Percentiles rank a stretch among this genome's conserved stretches.
Conservation (phyloP, 2,113 vertebrate genomes). For the Lanius ludovicianus region DNA sequence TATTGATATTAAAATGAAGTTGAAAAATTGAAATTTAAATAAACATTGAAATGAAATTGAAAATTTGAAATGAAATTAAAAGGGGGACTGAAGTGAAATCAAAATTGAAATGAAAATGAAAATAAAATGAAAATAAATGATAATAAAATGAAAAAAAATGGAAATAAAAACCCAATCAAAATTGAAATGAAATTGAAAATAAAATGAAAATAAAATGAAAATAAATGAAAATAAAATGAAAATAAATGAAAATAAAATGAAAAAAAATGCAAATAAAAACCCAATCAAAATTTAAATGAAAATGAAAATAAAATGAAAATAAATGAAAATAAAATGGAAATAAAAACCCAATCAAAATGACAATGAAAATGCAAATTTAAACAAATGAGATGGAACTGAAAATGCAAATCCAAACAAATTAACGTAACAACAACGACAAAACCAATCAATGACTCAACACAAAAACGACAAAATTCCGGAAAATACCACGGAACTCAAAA, state of each 20-base stretch:
- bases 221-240: no score
- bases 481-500: not conserved
- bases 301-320: not conserved
- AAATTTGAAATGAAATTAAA: not conserved
- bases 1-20: no score
- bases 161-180: no score
- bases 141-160: no score
- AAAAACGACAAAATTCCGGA: not conserved
- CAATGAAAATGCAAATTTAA: not conserved
- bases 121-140: no score
- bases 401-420: not conserved
- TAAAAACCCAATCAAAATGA: accelerated
- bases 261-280: no score
- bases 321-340: not conserved
- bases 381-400: not conserved
- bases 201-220: not conserved
- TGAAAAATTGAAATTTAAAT: not conserved
- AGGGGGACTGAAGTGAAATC: not conserved
- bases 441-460: not conserved
- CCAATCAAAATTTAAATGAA: not conserved
- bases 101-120: not conserved
- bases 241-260: no score
- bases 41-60: no score
- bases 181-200: not conserved
- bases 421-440: accelerated